Evolutionary conservation across 2,888 invertebrate species (phyloP).

Genomic region (Cheilosia variabilis): DNA sequence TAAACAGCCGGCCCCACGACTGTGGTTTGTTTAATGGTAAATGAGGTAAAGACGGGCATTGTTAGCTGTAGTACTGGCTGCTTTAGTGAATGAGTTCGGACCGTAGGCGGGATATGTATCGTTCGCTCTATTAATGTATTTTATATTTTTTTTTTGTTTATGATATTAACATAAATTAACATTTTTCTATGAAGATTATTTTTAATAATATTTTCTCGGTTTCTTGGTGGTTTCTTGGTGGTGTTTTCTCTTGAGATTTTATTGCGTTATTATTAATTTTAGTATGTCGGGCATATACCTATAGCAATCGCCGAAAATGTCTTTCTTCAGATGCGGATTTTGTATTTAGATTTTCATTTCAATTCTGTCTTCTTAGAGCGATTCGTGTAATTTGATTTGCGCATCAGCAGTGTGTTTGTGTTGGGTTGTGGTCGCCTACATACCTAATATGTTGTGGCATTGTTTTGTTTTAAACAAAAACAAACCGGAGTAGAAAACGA

Average conservation of each 20-base stretch:
- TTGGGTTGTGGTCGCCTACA: slow-evolving; percentile 23
- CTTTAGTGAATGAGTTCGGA: slow-evolving; percentile 35
- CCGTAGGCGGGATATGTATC: slow-evolving; percentile 41
- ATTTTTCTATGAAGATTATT: slow-evolving; percentile 50
- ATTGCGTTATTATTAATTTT: slow-evolving; percentile 58
- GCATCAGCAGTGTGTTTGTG: slow-evolving; percentile 35
- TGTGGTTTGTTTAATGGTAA: slow-evolving; percentile 57
- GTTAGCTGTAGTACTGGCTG: slow-evolving; percentile 41
- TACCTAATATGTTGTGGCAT: slow-evolving; percentile 11
- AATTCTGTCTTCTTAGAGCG: slow-evolving; percentile 34
- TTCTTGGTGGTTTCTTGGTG: slow-evolving; percentile 26
- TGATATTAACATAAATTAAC: slow-evolving; percentile 67
- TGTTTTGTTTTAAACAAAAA: slow-evolving; percentile 33
- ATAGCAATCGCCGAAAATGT: slow-evolving; percentile 1
- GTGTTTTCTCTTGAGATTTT: slow-evolving; percentile 48
- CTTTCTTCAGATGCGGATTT: slow-evolving; percentile 4
- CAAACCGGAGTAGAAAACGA: slow-evolving; percentile 1
- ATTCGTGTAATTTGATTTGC: slow-evolving; percentile 52
- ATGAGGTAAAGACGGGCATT: slow-evolving; percentile 52
- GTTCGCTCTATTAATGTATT: slow-evolving; percentile 20
- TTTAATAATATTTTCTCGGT: slow-evolving; percentile 27
- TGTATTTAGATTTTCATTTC: not conserved
- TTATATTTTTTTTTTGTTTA: slow-evolving; percentile 10
- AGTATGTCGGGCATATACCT: too few relatives aligned
- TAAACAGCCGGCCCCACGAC: slow-evolving; percentile 10